phyloP scores from a whole-genome alignment of 1,140 invertebrate genomes.

The Tenebrio molitor region DNA sequence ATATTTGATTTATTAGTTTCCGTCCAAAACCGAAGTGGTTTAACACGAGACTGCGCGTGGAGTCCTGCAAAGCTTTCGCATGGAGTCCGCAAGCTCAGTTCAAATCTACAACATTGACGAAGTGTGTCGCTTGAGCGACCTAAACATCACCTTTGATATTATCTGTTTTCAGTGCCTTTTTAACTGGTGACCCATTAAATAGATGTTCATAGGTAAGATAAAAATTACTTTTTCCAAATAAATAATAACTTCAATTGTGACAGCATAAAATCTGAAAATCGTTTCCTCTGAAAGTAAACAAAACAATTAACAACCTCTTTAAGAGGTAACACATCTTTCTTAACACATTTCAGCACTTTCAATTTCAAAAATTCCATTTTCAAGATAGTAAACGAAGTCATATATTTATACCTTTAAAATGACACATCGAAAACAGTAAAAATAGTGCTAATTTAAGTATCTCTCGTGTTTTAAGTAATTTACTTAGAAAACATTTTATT shows the following conservation, averaged over 20 bases:
- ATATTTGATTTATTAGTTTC: slow-evolving; percentile 7
- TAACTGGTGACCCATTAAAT: slow-evolving; percentile 22
- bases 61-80: slow-evolving; percentile 24
- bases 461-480: slow-evolving; percentile 11
- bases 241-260: background rate
- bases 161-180: slow-evolving; percentile 33
- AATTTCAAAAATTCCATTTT: background rate
- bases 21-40: background rate
- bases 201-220: slow-evolving; percentile 33
- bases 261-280: slow-evolving; percentile 14
- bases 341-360: background rate
- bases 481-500: slow-evolving; percentile 18
- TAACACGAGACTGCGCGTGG: slow-evolving; percentile 18
- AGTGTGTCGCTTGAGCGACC: slow-evolving; percentile 36
- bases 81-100: slow-evolving; percentile 37
- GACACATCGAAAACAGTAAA: slow-evolving; percentile 22
- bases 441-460: slow-evolving; percentile 31
- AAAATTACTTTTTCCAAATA: background rate
- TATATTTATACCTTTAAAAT: slow-evolving; percentile 5
- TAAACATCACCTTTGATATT: slow-evolving; percentile 26
- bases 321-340: too few species aligned
- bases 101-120: slow-evolving; percentile 18
- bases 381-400: background rate
- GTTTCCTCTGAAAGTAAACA: background rate
- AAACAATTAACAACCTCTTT: too few species aligned